phyloP scores from a whole-genome alignment of 1,140 invertebrate genomes.

The Bombus sibiricus region DNA sequence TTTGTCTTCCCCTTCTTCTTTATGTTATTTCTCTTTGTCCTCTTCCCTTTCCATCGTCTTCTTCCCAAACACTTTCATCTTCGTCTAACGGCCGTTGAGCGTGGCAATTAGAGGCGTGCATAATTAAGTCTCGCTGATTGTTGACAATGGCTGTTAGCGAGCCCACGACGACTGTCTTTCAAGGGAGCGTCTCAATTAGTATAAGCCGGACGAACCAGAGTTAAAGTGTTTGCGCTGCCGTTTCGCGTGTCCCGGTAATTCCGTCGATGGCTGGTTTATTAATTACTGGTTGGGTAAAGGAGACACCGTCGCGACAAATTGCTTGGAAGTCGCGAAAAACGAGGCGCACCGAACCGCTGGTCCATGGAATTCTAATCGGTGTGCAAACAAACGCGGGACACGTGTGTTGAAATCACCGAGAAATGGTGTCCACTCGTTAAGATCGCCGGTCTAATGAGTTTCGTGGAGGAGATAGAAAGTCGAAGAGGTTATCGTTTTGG shows the following conservation, averaged over 20 bases:
- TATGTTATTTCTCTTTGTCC: neutral
- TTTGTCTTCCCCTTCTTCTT: no score
- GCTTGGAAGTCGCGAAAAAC: slow-evolving; percentile 2
- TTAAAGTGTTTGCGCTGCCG: slow-evolving; percentile 68
- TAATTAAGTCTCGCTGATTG: slow-evolving; percentile 75
- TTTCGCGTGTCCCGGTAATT: slow-evolving; percentile 71
- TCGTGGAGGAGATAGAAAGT: neutral
- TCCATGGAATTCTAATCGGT: slow-evolving; percentile 56
- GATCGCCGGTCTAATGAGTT: slow-evolving; percentile 55
- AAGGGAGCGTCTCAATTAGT: slow-evolving; percentile 78
- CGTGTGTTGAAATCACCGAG: slow-evolving; percentile 46
- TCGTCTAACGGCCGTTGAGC: slow-evolving; percentile 35
- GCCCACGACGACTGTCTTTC: slow-evolving; percentile 72
- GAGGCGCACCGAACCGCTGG: neutral
- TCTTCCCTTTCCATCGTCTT: neutral
- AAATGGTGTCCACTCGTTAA: slow-evolving; percentile 52
- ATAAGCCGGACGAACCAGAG: slow-evolving; percentile 57
- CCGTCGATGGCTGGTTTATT: slow-evolving; percentile 58
- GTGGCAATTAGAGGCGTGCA: slow-evolving; percentile 78
- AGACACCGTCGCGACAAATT: slow-evolving; percentile 21
- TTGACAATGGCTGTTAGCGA: slow-evolving; percentile 76
- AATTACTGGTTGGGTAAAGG: slow-evolving; percentile 55
- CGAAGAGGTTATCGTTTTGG: neutral
- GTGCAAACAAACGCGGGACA: slow-evolving; percentile 53
- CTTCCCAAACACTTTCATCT: slow-evolving; percentile 16